Conservation (phyloP, 2,888 invertebrate species). For the Blomia tropicalis region DNA sequence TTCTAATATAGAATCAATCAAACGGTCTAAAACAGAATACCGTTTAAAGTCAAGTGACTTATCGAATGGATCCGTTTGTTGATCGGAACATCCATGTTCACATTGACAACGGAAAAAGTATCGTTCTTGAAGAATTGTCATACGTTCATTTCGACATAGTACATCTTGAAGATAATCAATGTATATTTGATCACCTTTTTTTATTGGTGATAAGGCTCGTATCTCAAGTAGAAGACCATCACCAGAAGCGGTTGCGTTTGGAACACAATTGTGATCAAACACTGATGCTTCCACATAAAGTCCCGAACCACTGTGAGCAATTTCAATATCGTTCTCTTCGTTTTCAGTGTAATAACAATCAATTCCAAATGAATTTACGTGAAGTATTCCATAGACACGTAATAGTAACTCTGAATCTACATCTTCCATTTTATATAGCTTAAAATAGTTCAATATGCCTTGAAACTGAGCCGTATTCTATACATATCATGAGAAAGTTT, state of each 20-base stretch:
- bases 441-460: slow-evolving; percentile 22
- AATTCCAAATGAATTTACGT: slow-evolving; percentile 21
- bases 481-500: background rate
- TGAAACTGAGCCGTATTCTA: slow-evolving; percentile 9
- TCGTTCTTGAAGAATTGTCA: slow-evolving; percentile 10
- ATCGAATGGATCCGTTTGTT: background rate
- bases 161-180: slow-evolving; percentile 22
- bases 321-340: background rate
- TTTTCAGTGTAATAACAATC: slow-evolving; percentile 9
- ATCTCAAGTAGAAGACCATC: slow-evolving; percentile 18
- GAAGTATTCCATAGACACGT: slow-evolving; percentile 19
- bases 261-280: slow-evolving; percentile 19
- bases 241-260: slow-evolving; percentile 21
- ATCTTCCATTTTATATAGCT: slow-evolving; percentile 17
- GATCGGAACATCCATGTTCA: background rate
- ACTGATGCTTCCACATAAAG: slow-evolving; percentile 22
- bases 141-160: slow-evolving; percentile 11
- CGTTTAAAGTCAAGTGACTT: background rate
- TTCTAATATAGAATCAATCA: slow-evolving; percentile 3
- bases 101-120: slow-evolving; percentile 23
- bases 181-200: slow-evolving; percentile 14
- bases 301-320: slow-evolving; percentile 18
- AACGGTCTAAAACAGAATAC: background rate
- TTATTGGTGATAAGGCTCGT: slow-evolving; percentile 13
- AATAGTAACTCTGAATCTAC: slow-evolving; percentile 14